These are phyloP conservation scores for Bathynomus jamesi DNA, from an alignment of 1,140 invertebrate genomes.

Conservation along the genomic window DNA sequence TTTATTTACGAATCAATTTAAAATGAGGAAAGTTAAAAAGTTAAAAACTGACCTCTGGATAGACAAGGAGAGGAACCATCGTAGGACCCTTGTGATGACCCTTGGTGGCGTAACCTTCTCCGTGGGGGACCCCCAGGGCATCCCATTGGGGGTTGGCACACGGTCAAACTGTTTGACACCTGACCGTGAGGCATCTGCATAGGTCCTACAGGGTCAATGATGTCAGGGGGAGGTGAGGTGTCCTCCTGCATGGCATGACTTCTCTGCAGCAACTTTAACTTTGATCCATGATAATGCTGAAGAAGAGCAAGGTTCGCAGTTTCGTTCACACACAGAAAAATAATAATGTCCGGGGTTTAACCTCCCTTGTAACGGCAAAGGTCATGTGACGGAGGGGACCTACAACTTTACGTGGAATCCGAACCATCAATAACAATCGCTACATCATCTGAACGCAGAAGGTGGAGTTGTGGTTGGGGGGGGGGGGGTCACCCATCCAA, in stretches of 20 bases:
- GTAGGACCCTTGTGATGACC: slow-evolving; percentile 55
- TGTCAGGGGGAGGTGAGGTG: slow-evolving; percentile 68
- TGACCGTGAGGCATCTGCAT: slow-evolving; percentile 42
- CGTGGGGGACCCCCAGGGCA: slow-evolving; percentile 41
- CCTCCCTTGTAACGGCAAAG: too few species aligned
- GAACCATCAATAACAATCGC: too few species aligned
- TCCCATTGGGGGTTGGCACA: slow-evolving; percentile 34
- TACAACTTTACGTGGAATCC: too few species aligned
- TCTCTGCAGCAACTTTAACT: slow-evolving; percentile 64
- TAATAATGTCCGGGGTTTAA: too few species aligned
- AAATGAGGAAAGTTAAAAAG: neutral
- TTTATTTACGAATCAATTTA: neutral
- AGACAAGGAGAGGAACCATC: slow-evolving; percentile 55
- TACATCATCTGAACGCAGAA: too few species aligned
- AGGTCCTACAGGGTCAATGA: slow-evolving; percentile 42
- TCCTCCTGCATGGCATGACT: slow-evolving; percentile 83
- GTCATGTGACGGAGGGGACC: too few species aligned
- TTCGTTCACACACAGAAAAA: too few species aligned
- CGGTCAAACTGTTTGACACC: slow-evolving; percentile 42
- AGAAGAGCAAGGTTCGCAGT: neutral
- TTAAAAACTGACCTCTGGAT: slow-evolving; percentile 50
- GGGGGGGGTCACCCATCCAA: too few species aligned
- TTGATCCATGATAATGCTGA: neutral
- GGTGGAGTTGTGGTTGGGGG: too few species aligned
- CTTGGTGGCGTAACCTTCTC: slow-evolving; percentile 53